Base-by-base conservation (phyloP, 2,888 invertebrate genomes). In the Drosophila helvetica region DNA sequence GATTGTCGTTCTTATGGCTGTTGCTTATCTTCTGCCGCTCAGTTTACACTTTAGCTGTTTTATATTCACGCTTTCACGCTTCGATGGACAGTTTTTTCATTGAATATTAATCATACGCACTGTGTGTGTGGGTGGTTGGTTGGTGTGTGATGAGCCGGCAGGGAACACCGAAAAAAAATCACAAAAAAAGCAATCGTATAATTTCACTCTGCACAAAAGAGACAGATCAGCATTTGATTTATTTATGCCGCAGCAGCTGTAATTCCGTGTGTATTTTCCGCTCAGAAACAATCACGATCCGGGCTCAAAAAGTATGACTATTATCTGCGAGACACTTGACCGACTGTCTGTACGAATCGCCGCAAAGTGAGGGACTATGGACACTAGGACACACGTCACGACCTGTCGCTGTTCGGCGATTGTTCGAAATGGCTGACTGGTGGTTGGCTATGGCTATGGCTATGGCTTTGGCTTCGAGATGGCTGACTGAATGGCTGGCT, bases 1-100 rank as follows among this genome's bases (percentile, higher is more conserved):
- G 42, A n/a, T 42, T 53, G 19, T 38, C 9, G 15, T 25, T 50
- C 15, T 25, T 33, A 30, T 51, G 19, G 25, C 18, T 67, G 42
- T 18, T 46, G 47, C 38, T 58, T 58, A 66, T 59, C 48, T 38
- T 2, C 15, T 38, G 38, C 38, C 38, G 38, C 38, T 54, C 33
- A 38, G 19, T 50, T 60, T 15, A 38, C 25, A 25, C 48, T 27
- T 38, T 68, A 45, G 25, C 25, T 19, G 18, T 45, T 42, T 51
- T 43, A 38, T 68, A 46, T 18, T 25, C 17, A 8, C 22, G 38
- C 48, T 67, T 27, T 43, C 48, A 69, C 68, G 57, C 52, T 68
- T 67, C n/a, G 58, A n/a, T 59, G 47, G 52, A 48, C 33, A 33
- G 52, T 62, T 64, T 53, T 52, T 59, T 48, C n/a, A 53, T 67